Conservation (phyloP, 2,113 vertebrate species). For the Pelmatolapia mariae region DNA sequence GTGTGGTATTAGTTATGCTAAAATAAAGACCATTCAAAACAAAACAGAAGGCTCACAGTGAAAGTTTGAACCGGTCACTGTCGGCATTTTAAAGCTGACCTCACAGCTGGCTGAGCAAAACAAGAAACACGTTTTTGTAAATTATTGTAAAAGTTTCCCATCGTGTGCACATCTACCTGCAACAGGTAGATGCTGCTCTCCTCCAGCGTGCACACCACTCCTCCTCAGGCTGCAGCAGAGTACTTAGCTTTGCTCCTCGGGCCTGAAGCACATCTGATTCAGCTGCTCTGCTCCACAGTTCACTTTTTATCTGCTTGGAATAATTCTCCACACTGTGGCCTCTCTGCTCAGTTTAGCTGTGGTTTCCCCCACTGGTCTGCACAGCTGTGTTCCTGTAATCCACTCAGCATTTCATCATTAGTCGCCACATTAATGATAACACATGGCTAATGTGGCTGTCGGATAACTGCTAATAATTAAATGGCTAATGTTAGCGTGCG, state of each 20-base stretch:
- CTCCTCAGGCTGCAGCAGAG: no score
- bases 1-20: background rate
- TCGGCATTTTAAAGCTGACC: background rate
- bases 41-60: background rate
- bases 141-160: no score
- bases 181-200: no score
- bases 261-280: no score
- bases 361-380: background rate
- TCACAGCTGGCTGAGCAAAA: no score
- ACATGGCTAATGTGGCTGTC: background rate
- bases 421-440: background rate
- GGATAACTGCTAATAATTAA: fast-evolving
- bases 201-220: no score
- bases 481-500: fast-evolving
- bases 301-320: background rate
- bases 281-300: no score
- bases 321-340: background rate
- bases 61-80: background rate
- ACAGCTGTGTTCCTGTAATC: background rate
- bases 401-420: background rate
- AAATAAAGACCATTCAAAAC: background rate
- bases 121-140: no score
- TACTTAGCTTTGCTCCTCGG: no score
- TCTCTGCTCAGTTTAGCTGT: background rate
- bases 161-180: no score